A percentile compares a stretch with the other conserved stretches of the same genome.
Conservation (phyloP, 2,888 invertebrate genomes). For the Parapristionchus giblindavisi region DNA sequence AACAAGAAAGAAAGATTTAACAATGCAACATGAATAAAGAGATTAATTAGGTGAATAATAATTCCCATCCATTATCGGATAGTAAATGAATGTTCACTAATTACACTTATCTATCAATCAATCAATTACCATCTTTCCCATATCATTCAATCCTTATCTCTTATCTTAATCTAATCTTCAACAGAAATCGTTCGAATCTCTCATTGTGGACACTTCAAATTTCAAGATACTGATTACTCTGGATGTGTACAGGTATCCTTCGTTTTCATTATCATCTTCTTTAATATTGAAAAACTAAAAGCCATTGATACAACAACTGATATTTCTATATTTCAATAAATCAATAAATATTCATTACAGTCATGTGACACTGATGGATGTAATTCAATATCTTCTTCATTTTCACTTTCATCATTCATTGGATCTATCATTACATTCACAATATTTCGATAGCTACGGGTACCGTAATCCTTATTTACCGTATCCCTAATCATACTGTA, state of each 20-base stretch:
- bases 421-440: too few relatives aligned
- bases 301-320: neutral
- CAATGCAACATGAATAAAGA: too few relatives aligned
- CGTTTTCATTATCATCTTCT: slow-evolving; percentile 41
- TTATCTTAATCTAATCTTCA: slow-evolving; percentile 18
- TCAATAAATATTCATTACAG: too few relatives aligned
- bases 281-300: neutral
- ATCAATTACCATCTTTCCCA: too few relatives aligned
- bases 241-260: slow-evolving; percentile 54
- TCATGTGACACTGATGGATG: slow-evolving; percentile 67
- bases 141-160: too few relatives aligned
- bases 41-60: too few relatives aligned
- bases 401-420: too few relatives aligned
- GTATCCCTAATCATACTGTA: too few relatives aligned
- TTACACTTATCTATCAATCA: neutral
- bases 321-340: neutral
- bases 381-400: too few relatives aligned
- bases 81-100: neutral
- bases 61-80: neutral
- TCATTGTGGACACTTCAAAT: slow-evolving; percentile 94
- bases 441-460: too few relatives aligned
- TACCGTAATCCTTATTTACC: too few relatives aligned
- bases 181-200: slow-evolving; percentile 90
- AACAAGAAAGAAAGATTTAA: too few relatives aligned
- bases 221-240: slow-evolving; percentile 71